A percentile compares a stretch with the other conserved stretches of the same genome.
These are phyloP conservation scores for Hydractinia symbiolongicarpus DNA, from an alignment of 30 jellyfish, hydroid and myxozoan genomes.

Conservation along the genomic window DNA sequence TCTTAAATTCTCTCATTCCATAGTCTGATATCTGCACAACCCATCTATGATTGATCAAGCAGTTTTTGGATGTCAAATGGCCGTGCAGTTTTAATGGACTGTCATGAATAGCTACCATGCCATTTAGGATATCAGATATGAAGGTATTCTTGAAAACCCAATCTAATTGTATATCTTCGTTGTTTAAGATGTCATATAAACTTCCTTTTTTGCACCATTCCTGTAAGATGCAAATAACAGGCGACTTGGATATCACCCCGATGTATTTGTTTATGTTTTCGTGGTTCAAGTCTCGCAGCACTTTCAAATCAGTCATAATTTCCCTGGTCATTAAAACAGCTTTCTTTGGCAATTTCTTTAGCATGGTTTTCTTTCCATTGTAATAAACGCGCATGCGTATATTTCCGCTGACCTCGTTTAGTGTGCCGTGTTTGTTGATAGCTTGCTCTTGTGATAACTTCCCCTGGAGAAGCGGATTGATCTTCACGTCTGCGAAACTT, in stretches of 20 bases:
- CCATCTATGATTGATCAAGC: slow-evolving; percentile 46
- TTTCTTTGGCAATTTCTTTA: slow-evolving; percentile 27
- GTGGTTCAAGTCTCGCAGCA: slow-evolving; percentile 30
- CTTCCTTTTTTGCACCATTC: slow-evolving; percentile 39
- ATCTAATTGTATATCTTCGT: slow-evolving; percentile 43
- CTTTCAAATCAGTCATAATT: slow-evolving; percentile 33
- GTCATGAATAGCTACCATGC: slow-evolving; percentile 47
- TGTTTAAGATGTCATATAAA: slow-evolving; percentile 25
- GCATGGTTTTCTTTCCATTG: slow-evolving; percentile 17
- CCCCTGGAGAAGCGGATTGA: background rate
- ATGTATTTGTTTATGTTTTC: slow-evolving; percentile 17
- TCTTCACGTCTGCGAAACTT: slow-evolving; percentile 17
- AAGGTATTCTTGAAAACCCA: slow-evolving; percentile 42
- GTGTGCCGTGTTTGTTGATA: slow-evolving; percentile 12
- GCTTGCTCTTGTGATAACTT: background rate
- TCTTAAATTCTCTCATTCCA: slow-evolving; percentile 32
- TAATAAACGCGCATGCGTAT: background rate
- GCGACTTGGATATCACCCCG: slow-evolving; percentile 28
- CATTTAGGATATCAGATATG: slow-evolving; percentile 27
- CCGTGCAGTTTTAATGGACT: slow-evolving; percentile 45
- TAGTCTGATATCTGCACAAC: slow-evolving; percentile 38
- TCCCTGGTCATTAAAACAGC: slow-evolving; percentile 25
- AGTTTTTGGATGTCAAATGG: slow-evolving; percentile 38
- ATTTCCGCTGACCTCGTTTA: slow-evolving; percentile 11
- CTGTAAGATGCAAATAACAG: slow-evolving; percentile 32